Conservation (phyloP, 2,888 invertebrate genomes). For the Gari tellinella region DNA sequence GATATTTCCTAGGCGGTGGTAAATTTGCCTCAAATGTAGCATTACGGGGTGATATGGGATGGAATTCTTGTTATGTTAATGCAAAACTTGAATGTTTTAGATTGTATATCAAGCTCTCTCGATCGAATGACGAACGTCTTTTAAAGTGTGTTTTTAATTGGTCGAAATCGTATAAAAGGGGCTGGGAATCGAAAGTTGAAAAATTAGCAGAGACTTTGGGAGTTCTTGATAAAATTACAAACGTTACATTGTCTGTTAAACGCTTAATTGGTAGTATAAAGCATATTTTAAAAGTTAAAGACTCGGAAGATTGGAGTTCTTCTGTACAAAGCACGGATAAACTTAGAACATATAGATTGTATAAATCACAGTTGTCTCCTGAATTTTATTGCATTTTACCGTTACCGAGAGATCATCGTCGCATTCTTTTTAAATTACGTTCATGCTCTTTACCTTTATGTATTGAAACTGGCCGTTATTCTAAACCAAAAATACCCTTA, state of each 20-base stretch:
- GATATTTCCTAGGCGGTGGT: too few species aligned
- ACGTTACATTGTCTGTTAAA: neutral
- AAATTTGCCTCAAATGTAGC: too few species aligned
- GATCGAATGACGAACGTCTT: neutral
- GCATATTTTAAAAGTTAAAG: conserved; percentile 1
- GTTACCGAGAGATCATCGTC: too few species aligned
- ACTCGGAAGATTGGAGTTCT: neutral
- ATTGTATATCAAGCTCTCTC: neutral
- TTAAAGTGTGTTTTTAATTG: conserved; percentile 3
- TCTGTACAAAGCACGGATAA: conserved; percentile 1
- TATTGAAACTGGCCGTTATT: too few species aligned
- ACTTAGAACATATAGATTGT: neutral
- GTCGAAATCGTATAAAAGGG: conserved; percentile 1
- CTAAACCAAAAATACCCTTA: too few species aligned
- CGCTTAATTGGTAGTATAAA: neutral
- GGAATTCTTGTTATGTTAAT: neutral
- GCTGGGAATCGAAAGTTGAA: conserved; percentile 5
- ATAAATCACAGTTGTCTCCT: too few species aligned
- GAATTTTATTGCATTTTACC: too few species aligned
- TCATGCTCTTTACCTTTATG: too few species aligned
- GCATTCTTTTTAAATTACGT: too few species aligned
- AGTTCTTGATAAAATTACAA: neutral
- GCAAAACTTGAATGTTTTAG: conserved; percentile 3
- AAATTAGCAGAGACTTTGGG: neutral
- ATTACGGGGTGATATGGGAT: conserved; percentile 4